Conservation (phyloP, 2,113 vertebrate species). For the Meleagris gallopavo region DNA sequence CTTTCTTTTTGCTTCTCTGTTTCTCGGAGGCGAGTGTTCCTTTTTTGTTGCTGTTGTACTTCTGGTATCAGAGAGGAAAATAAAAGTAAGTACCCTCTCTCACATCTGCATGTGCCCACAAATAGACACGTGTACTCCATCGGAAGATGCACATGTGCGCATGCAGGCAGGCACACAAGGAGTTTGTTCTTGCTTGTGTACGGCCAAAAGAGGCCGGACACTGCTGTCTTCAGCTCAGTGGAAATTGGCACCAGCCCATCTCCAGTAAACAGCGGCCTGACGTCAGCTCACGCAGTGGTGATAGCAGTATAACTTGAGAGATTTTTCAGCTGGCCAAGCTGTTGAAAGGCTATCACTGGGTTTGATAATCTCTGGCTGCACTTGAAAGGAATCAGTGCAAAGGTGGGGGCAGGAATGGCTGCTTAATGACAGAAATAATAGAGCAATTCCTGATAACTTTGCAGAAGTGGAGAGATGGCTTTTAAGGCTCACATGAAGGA, state of each 20-base stretch:
- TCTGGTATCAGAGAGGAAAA: slow-evolving; percentile 35
- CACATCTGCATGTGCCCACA: neutral
- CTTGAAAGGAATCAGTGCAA: slow-evolving; percentile 56
- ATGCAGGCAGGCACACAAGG: slow-evolving; percentile 11
- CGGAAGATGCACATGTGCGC: neutral
- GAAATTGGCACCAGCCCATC: slow-evolving; percentile 77
- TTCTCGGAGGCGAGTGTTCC: neutral
- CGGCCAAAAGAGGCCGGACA: slow-evolving; percentile 63
- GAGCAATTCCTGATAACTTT: slow-evolving; percentile 64
- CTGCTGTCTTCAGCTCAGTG: slow-evolving; percentile 72
- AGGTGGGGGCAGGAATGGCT: slow-evolving; percentile 32
- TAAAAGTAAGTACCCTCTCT: neutral
- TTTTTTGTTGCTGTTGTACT: neutral
- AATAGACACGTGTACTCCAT: neutral
- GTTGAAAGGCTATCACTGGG: slow-evolving; percentile 69
- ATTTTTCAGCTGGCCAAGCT: slow-evolving; percentile 53
- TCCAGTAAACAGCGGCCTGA: slow-evolving; percentile 79
- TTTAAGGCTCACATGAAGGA: neutral
- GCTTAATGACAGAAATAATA: slow-evolving; percentile 70
- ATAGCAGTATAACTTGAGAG: slow-evolving; percentile 66
- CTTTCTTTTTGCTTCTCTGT: neutral
- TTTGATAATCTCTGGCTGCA: slow-evolving; percentile 72
- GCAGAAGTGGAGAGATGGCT: neutral
- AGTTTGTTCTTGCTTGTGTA: slow-evolving; percentile 48
- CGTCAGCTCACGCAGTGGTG: slow-evolving; percentile 45